phyloP scores from a whole-genome alignment of 2,888 invertebrate species.

The Crioceris asparagi region DNA sequence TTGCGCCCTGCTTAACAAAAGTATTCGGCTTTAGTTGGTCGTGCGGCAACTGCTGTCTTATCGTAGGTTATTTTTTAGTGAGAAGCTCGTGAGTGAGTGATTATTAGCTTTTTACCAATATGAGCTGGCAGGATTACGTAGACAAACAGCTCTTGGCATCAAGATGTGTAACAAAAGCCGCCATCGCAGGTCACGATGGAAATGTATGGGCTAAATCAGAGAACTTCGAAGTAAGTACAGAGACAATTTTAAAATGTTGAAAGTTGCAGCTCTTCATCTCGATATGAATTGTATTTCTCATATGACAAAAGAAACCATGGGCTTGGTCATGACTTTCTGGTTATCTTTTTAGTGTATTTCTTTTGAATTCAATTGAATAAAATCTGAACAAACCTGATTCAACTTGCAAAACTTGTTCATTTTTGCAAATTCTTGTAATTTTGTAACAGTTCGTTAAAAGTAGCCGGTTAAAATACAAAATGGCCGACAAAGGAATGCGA shows the following conservation, averaged over 20 bases:
- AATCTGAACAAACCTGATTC: too few relatives aligned
- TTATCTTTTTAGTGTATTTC: too few relatives aligned
- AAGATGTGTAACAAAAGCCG: constrained; percentile 88
- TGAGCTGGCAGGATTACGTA: constrained; percentile 98
- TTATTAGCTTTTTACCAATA: constrained; percentile 41
- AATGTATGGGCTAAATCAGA: constrained; percentile 92
- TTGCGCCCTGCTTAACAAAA: constrained; percentile 23
- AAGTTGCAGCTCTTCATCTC: not conserved
- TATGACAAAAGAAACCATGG: constrained; percentile 21
- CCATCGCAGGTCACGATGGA: constrained; percentile 91
- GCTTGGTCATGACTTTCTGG: constrained; percentile 22
- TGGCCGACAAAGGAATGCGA: constrained; percentile 31
- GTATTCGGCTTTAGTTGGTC: constrained; percentile 31
- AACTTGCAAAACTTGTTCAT: too few relatives aligned
- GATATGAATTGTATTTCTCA: not conserved
- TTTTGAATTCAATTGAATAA: too few relatives aligned
- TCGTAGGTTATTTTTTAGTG: constrained; percentile 27
- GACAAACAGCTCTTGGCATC: constrained; percentile 94
- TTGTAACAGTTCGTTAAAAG: constrained; percentile 13
- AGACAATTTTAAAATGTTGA: not conserved
- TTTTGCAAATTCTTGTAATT: constrained; percentile 7
- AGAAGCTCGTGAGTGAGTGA: constrained; percentile 35
- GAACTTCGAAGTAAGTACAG: constrained; percentile 79
- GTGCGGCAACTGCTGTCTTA: constrained; percentile 28
- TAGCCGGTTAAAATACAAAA: constrained; percentile 32